Percentiles rank a stretch among this genome's conserved stretches.
Conservation (phyloP, 2,888 invertebrate genomes). For the Scaptomyza cyrtandrae region DNA sequence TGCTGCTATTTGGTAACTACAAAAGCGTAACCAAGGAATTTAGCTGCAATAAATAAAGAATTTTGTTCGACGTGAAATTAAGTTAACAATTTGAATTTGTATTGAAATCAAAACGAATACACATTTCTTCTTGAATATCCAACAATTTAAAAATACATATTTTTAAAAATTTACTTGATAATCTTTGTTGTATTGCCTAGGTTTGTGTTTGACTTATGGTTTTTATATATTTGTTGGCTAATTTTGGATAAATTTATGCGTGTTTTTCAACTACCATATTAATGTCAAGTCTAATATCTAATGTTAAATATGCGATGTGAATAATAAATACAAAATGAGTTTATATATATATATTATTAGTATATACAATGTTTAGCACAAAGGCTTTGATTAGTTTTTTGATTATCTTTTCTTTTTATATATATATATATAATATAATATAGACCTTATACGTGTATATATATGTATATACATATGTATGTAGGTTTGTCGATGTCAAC, state of each 20-base stretch:
- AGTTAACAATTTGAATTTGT: no score
- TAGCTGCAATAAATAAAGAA: not conserved
- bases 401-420: conserved; percentile 11
- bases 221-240: conserved; percentile 70
- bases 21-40: conserved; percentile 30
- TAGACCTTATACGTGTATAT: no score
- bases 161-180: conserved; percentile 6
- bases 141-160: not conserved
- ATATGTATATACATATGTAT: no score
- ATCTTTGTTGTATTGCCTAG: conserved; percentile 51
- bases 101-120: no score
- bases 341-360: conserved; percentile 31
- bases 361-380: conserved; percentile 34
- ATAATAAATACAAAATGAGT: conserved; percentile 69
- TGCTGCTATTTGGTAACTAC: conserved; percentile 33
- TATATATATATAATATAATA: no score
- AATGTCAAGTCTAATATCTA: conserved; percentile 18
- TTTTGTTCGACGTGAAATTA: not conserved
- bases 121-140: not conserved
- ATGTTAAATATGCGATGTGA: conserved; percentile 36
- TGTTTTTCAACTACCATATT: conserved; percentile 73
- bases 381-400: conserved; percentile 34
- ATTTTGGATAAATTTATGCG: conserved; percentile 79
- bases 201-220: conserved; percentile 43
- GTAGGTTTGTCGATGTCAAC: conserved; percentile 40